Conservation (phyloP, 2,113 vertebrate genomes). For the Eptatretus burgeri region DNA sequence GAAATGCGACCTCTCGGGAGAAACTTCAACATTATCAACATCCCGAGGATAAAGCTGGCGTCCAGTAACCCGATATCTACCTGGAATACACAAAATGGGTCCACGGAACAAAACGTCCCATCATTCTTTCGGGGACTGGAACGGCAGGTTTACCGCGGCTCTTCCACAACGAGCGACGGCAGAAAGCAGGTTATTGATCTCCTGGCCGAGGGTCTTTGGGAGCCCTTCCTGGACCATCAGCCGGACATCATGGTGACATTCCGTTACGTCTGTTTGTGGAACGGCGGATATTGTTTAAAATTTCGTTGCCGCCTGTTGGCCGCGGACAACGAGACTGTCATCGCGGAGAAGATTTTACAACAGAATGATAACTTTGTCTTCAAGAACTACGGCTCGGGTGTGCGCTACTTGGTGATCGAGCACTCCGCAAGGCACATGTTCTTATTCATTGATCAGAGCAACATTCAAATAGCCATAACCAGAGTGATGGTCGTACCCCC, state of each 20-base stretch:
- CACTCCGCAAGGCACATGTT: constrained; percentile 50
- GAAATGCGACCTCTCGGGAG: no score
- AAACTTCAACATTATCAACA: no score
- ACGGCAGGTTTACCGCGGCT: no score
- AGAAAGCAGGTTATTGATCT: constrained; percentile 38
- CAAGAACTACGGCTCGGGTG: constrained; percentile 34
- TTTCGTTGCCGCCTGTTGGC: constrained; percentile 17
- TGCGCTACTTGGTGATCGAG: constrained; percentile 33
- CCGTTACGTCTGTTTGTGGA: constrained; percentile 17
- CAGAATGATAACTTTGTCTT: constrained; percentile 35
- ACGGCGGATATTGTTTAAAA: constrained; percentile 23
- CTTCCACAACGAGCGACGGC: no score
- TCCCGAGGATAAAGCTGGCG: no score
- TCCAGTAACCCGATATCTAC: no score
- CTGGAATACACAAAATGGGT: no score
- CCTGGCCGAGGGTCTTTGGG: constrained; percentile 37
- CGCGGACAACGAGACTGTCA: constrained; percentile 14
- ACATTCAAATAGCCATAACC: constrained; percentile 49
- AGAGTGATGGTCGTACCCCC: constrained; percentile 28
- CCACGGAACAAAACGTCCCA: no score
- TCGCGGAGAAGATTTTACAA: constrained; percentile 14
- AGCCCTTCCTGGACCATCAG: constrained; percentile 31
- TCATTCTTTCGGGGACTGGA: no score
- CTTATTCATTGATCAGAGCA: constrained; percentile 62
- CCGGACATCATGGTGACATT: constrained; percentile 30